Evolutionary conservation across 2,888 invertebrate genomes (phyloP).

Genomic region (Conomelus anceps): DNA sequence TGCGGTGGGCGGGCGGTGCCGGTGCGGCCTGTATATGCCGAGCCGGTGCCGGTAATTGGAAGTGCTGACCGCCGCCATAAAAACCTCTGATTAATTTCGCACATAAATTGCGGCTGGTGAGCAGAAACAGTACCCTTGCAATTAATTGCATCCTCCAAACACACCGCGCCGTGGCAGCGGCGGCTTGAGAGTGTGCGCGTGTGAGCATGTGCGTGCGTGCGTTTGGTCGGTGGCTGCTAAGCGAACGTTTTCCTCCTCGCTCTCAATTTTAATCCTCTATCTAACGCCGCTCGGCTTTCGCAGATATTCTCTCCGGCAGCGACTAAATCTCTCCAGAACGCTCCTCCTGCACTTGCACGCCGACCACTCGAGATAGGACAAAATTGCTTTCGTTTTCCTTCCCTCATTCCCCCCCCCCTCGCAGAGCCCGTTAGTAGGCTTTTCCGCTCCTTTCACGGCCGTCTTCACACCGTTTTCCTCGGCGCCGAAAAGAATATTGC

Average conservation of each 20-base stretch:
- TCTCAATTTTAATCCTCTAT: not conserved
- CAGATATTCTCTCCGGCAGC: not conserved
- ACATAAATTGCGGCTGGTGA: not conserved
- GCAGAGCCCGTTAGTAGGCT: too few relatives aligned
- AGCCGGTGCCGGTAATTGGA: not conserved
- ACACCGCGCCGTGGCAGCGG: not conserved
- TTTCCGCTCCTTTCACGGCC: not conserved
- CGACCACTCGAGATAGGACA: not conserved
- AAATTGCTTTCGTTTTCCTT: not conserved
- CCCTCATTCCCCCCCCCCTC: not conserved
- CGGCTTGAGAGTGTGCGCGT: not conserved
- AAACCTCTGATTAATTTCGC: not conserved
- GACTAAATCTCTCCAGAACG: not conserved
- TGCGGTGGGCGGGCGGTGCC: too few relatives aligned
- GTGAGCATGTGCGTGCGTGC: not conserved
- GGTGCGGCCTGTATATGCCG: not conserved
- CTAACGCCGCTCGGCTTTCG: not conserved
- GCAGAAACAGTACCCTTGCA: not conserved
- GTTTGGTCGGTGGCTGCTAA: not conserved
- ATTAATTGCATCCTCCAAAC: not conserved
- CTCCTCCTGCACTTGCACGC: not conserved
- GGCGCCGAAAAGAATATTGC: not conserved
- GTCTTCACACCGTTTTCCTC: not conserved
- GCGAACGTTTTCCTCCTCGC: not conserved
- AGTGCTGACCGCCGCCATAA: not conserved